phyloP scores from a whole-genome alignment of 2,113 vertebrate genomes.

The Coreoperca whiteheadi region DNA sequence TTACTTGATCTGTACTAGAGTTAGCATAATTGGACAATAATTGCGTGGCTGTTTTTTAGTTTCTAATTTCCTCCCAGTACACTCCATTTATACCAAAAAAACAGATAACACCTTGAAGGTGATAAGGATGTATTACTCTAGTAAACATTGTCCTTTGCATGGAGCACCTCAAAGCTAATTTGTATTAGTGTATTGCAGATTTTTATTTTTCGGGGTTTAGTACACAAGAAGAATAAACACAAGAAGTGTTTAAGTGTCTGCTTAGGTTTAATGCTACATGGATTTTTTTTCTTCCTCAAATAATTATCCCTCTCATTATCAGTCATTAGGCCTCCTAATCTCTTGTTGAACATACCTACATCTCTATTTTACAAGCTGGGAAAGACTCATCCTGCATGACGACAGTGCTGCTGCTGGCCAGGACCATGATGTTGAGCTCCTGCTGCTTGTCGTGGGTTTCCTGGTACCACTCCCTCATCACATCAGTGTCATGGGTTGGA shows the following conservation, averaged over 20 bases:
- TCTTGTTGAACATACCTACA: slow-evolving; percentile 80
- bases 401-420: slow-evolving; percentile 98
- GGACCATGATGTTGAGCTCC: slow-evolving; percentile 97
- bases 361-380: slow-evolving; percentile 97
- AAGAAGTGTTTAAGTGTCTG: slow-evolving; percentile 52
- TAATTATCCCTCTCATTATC: slow-evolving; percentile 20
- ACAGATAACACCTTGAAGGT: background rate
- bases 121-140: background rate
- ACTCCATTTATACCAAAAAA: slow-evolving; percentile 2
- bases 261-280: slow-evolving; percentile 63
- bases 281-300: slow-evolving; percentile 38
- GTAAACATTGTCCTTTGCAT: slow-evolving; percentile 8
- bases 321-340: background rate
- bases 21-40: slow-evolving; percentile 17
- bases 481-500: slow-evolving; percentile 97
- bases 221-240: slow-evolving; percentile 31
- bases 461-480: slow-evolving; percentile 99
- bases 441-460: slow-evolving; percentile 98
- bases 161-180: slow-evolving; percentile 12
- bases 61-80: slow-evolving; percentile 15
- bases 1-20: slow-evolving; percentile 24
- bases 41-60: slow-evolving; percentile 15
- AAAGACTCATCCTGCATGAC: slow-evolving; percentile 99
- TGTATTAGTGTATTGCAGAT: slow-evolving; percentile 21
- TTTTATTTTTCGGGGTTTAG: slow-evolving; percentile 27